Evolutionary conservation across 2,113 vertebrate species (phyloP).

Genomic region (Sapayoa aenigma): DNA sequence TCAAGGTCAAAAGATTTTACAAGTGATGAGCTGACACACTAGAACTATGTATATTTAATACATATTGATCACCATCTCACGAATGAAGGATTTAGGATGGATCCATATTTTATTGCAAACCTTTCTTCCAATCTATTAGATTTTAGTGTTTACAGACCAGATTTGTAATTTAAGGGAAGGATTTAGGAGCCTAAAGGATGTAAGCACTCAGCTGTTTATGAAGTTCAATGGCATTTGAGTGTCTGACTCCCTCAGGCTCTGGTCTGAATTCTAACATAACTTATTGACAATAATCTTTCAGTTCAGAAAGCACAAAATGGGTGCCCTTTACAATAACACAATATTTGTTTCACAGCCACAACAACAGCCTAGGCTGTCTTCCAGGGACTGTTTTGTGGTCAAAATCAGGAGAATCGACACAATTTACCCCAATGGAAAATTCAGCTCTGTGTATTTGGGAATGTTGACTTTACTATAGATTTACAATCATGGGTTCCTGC

Average conservation of each 20-base stretch:
- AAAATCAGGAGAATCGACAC: not conserved
- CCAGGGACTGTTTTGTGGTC: not conserved
- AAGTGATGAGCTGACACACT: not conserved
- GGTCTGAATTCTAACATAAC: not conserved
- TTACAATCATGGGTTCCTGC: not conserved
- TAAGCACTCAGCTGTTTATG: conserved; percentile 31
- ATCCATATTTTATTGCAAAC: conserved; percentile 38
- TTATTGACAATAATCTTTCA: conserved; percentile 25
- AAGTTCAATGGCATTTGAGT: conserved; percentile 53
- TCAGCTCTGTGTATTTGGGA: not conserved
- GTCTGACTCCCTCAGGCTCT: conserved; percentile 18
- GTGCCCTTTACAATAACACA: conserved; percentile 3
- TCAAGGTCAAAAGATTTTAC: conserved; percentile 33
- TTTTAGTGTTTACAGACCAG: conserved; percentile 33
- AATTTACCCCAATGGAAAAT: not conserved
- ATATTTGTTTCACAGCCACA: not conserved
- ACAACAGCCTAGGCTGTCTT: not conserved
- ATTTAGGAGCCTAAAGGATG: conserved; percentile 23
- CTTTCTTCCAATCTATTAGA: conserved; percentile 3
- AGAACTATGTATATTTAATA: not conserved
- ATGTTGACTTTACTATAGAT: not conserved
- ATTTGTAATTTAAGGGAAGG: conserved; percentile 18
- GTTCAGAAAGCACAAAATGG: conserved; percentile 40
- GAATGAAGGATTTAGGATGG: conserved; percentile 29
- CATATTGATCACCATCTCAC: conserved; percentile 12